Evolutionary conservation across 2,797 vertebrate species (phyloP).

Genomic region (Buphagus erythrorhynchus): DNA sequence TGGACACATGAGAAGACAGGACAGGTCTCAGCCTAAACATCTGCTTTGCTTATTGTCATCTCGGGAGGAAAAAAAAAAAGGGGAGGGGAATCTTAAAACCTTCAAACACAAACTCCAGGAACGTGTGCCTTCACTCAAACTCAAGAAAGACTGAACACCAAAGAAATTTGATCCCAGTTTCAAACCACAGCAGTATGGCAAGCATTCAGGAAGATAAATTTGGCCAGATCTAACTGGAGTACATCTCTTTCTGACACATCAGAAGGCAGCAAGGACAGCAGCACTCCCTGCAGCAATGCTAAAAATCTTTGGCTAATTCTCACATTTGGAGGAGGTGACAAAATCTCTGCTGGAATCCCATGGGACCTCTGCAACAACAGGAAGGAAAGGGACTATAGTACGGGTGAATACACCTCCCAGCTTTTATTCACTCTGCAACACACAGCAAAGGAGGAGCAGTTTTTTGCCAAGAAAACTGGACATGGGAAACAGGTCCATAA

Average conservation of each 20-base stretch:
- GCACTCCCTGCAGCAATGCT: not conserved
- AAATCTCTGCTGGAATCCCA: not conserved
- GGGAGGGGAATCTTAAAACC: not conserved
- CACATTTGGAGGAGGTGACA: not conserved
- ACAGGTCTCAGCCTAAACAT: not conserved
- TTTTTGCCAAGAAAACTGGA: not conserved
- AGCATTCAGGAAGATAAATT: not conserved
- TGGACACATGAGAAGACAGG: not conserved
- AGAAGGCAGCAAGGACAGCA: not conserved
- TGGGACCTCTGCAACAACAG: not conserved
- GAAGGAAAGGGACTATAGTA: not conserved
- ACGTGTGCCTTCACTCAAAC: not conserved
- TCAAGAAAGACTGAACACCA: not conserved
- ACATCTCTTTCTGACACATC: not conserved
- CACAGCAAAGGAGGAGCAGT: not conserved
- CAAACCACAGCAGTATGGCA: not conserved
- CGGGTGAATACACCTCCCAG: not conserved
- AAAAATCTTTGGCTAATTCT: not conserved
- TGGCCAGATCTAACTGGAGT: not conserved
- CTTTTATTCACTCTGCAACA: not conserved
- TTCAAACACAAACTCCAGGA: not conserved
- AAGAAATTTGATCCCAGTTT: not conserved
- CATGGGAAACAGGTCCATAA: not conserved
- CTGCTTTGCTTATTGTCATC: not conserved
- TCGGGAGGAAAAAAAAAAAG: accelerated